Base-by-base conservation (phyloP, 64 coral and sea anemone species). In the Catalaphyllia jardinei region DNA sequence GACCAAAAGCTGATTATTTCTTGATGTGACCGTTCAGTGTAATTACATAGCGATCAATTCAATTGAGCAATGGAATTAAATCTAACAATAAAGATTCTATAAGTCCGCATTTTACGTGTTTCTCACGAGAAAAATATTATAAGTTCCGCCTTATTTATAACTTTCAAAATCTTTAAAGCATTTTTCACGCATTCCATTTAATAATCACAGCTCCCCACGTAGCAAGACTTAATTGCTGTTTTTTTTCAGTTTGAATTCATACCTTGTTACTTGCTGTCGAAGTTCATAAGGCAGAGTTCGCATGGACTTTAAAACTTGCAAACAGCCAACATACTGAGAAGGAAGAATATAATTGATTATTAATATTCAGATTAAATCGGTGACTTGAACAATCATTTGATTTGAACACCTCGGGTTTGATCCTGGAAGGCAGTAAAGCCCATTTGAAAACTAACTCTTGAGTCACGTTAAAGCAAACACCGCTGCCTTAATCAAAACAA, bases 231-330 rank as follows among this genome's bases (percentile, higher is more conserved):
- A 57, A 16, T 78, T 49, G 33, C 18, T 78, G 33, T 7, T 78
- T 78, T 29, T 35, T 19, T 49, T 31, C 17, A 31, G 24, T 38
- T 63, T 19, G 59, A 83, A 60, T 8, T 17, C 92, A 61, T 55
- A 99, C 97, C 94, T 95, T 89, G 97, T 99, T 16, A 99, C 97
- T 91, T 95, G 97, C 14, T 99, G 97, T 86, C 97, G 83, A 83
- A 95, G 78, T 35, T 99, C 97, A 29, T 99, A 99, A 69, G 93
- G 97, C 55, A 99, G 91, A 39, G 93, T 99, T 86, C 97, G 77
- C 97, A 99, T 99, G 14, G 97, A 99, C 76, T 99, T 99, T 27
- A 95, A 74, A 50, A 99, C 97, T 79, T 89, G 88, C 63, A 99
- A 82, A 50, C 97, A 99, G 14, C 97, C 97, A 52, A 99, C 87